Evolutionary conservation across 2,888 invertebrate genomes (phyloP), one percentile per base, ranked within the genome.

Genomic region (Endomychus coccineus): DNA sequence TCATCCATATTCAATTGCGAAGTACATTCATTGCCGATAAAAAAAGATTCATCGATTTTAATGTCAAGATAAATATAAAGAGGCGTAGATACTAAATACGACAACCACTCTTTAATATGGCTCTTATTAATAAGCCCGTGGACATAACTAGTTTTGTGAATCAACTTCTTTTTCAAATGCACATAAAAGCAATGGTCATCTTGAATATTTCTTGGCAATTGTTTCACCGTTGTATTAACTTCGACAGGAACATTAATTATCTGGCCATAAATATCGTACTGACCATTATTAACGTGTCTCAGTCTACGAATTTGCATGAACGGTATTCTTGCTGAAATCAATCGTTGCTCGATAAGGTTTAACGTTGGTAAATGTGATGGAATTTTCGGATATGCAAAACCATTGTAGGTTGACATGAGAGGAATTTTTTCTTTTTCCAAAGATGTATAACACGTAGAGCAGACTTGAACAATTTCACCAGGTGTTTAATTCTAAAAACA

Each of bases 91-190:
- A 10, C 5, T n/a, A 34, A 14, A 10, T 6, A n/a, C 27, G 29
- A n/a, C 17, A 52, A 33, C 50, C 54, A 53, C n/a, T 4, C 25
- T 47, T 51, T 52, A 27, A 52, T 36, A 13, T 19, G 31, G 22
- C 52, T 35, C 42, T 31, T 31, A 9, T 4, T 9, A n/a, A 32
- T 32, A 58, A 55, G 34, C 41, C 50, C 46, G 51, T 43, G 45
- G 10, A 55, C 46, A 50, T 59, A 58, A 19, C n/a, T 38, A 0
- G 59, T 36, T 55, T 57, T 60, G 43, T 64, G 56, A 1, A 46
- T 49, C 14, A 55, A 44, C 19, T 34, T 30, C 12, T 42, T 32
- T 38, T 52, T 50, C 3, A 56, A 51, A 33, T 56, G 45, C n/a
- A 56, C 54, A 29, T 48, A 43, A 22, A 54, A 41, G 23, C 39